Base-by-base conservation (phyloP, 2,797 vertebrate genomes). In the Ispidina picta region DNA sequence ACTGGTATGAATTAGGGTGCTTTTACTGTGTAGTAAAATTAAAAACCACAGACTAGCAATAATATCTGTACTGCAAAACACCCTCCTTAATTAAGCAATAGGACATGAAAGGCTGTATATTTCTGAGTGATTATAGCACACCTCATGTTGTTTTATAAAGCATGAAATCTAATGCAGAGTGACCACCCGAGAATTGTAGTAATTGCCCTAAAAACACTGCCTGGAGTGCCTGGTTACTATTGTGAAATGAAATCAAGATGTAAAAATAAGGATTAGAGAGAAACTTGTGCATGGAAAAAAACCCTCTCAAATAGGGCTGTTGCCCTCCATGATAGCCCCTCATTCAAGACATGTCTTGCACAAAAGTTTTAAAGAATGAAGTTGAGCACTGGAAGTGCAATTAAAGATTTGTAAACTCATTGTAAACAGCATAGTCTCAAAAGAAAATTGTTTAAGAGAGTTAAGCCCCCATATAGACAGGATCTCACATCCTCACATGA, bases 131-230 rank as follows among this genome's bases (percentile, higher is more conserved):
- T 96, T 96, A 96, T 96, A 92, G 85, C 84, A 92, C 92, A 96
- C 92, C 89, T 95, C 96, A 94, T 93, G 94, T 96, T 96, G 94
- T 92, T 97, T 96, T 96, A 96, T 92, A 96, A 96, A 88, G 92
- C 91, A 92, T 95, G 92, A 95, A 96, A 96, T 94, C 83, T 95
- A 96, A 95, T 94, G 90, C 83, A 92, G 94, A 96, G 89, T 97
- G 95, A 97, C 94, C 96, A 96, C 96, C 93, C 82, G 94, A 96
- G 94, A 97, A 93, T 95, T 97, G 93, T 78, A 92, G 88, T 95
- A 96, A 96, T 96, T 97, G 93, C 92, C 92, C 89, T 95, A 81
- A 96, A 96, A 97, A 94, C 90, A 91, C 85, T 87, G 89, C 93
- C 91, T 92, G 90, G 87, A 91, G 94, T 93, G 86, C 91, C 79